Percentiles rank a stretch among this genome's conserved stretches.
Evolutionary conservation across 2,797 vertebrate genomes (phyloP).

Genomic region (Spinus pinus): DNA sequence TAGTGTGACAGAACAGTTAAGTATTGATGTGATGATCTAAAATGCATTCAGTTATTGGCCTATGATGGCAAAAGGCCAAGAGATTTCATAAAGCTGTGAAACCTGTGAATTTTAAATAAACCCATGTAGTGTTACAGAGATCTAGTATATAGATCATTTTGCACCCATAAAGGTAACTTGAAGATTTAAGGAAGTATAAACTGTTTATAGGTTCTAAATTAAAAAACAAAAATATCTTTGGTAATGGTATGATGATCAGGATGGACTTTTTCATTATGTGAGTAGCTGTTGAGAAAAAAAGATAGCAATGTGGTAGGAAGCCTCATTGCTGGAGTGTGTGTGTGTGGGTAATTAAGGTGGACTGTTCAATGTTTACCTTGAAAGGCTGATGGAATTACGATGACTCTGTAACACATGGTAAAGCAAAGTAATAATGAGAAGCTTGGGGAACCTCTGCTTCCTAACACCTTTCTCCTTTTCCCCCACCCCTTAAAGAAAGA

Average conservation of each 20-base stretch:
- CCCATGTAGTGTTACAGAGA: rapidly evolving
- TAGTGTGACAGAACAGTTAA: background rate
- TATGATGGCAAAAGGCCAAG: background rate
- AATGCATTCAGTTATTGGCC: background rate
- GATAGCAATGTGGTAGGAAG: background rate
- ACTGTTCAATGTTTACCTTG: background rate
- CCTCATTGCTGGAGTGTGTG: background rate
- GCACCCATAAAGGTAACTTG: background rate
- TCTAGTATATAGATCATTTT: background rate
- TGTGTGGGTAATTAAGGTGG: background rate
- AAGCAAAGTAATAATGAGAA: background rate
- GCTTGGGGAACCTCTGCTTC: background rate
- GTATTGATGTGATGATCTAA: background rate
- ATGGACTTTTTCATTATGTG: background rate
- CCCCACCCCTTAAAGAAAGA: background rate
- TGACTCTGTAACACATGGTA: rapidly evolving
- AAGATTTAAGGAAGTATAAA: background rate
- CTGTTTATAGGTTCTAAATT: background rate
- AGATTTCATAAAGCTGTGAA: background rate
- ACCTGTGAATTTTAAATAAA: background rate
- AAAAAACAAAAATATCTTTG: background rate
- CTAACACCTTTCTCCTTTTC: background rate
- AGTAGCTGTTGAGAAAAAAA: background rate
- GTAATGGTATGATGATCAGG: background rate
- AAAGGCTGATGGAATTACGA: background rate